Evolutionary conservation across 2,113 vertebrate species (phyloP).

Genomic region (Stegastes partitus): DNA sequence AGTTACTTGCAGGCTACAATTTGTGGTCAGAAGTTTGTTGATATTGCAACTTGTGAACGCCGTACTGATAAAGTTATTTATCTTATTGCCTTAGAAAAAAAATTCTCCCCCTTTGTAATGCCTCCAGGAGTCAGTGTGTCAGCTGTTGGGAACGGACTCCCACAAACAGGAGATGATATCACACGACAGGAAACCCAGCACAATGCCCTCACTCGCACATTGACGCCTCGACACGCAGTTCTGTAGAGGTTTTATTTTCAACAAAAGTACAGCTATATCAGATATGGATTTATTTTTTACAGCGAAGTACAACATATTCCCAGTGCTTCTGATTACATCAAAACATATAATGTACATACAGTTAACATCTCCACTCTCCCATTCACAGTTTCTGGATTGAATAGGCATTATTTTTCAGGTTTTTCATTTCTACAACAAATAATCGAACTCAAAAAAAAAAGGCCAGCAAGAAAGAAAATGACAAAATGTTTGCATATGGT

Average conservation of each 20-base stretch:
- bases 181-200: constrained; percentile 63
- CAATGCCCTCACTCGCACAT: constrained; percentile 59
- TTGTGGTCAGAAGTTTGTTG: constrained; percentile 18
- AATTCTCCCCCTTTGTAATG: neutral
- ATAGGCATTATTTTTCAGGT: constrained; percentile 80
- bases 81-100: neutral
- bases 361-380: constrained; percentile 80
- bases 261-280: constrained; percentile 86
- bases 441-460: constrained; percentile 79
- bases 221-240: constrained; percentile 57
- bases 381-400: constrained; percentile 86
- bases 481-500: constrained; percentile 77
- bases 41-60: neutral
- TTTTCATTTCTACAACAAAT: constrained; percentile 82
- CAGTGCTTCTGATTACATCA: constrained; percentile 85
- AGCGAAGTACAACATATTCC: constrained; percentile 85
- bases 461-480: constrained; percentile 74
- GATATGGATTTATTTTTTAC: constrained; percentile 84
- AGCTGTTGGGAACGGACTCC: constrained; percentile 36
- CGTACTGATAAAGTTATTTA: neutral
- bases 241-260: constrained; percentile 84
- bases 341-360: constrained; percentile 86
- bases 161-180: constrained; percentile 69
- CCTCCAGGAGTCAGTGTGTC: constrained; percentile 39
- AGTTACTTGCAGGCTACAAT: constrained; percentile 28